These are phyloP conservation scores for Nephrotoma appendiculata DNA, from an alignment of 2,888 invertebrate genomes.

Conservation along the genomic window DNA sequence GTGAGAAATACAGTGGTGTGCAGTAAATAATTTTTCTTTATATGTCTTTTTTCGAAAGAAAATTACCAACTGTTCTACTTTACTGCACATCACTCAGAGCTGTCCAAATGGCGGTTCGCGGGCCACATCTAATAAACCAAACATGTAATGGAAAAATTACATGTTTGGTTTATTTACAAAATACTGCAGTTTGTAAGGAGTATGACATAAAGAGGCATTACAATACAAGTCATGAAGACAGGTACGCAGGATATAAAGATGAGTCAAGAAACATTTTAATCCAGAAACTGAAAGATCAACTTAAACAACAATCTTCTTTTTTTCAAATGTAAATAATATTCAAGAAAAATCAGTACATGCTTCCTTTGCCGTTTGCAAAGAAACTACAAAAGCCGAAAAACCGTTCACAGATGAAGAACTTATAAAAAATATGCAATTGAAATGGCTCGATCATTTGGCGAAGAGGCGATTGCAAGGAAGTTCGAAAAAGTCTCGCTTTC, in stretches of 20 bases:
- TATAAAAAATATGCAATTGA: constrained; percentile 9
- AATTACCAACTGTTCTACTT: too few relatives aligned
- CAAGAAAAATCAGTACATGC: constrained; percentile 5
- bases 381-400: constrained; percentile 12
- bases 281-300: too few relatives aligned
- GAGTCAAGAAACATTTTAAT: neutral
- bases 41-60: too few relatives aligned
- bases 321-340: neutral
- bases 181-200: too few relatives aligned
- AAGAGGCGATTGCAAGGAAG: constrained; percentile 10
- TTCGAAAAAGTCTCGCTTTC: constrained; percentile 12
- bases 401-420: constrained; percentile 10
- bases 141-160: too few relatives aligned
- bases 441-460: constrained; percentile 10
- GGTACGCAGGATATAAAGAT: neutral
- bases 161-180: too few relatives aligned
- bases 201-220: too few relatives aligned
- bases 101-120: constrained; percentile 3
- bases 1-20: too few relatives aligned
- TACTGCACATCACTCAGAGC: too few relatives aligned
- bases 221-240: neutral
- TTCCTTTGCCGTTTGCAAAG: constrained; percentile 9
- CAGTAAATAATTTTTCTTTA: too few relatives aligned
- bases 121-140: neutral
- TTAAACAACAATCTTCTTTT: too few relatives aligned